Conservation (phyloP, 2,113 vertebrate species). For the Microtus montanus region DNA sequence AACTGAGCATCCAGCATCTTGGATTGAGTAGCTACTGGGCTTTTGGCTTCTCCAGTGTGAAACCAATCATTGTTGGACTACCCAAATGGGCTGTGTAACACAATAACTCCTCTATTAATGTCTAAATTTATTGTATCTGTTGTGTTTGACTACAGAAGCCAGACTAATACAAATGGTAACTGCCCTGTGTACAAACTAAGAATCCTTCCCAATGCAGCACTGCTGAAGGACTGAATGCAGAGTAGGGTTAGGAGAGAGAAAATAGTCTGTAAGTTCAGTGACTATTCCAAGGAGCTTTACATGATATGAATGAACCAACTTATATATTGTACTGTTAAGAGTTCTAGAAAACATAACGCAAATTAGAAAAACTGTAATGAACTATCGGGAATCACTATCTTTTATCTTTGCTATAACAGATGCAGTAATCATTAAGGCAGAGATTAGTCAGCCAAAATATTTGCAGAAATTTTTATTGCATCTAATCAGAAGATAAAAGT, state of each 20-base stretch:
- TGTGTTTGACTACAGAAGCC: neutral
- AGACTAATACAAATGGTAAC: too few species aligned
- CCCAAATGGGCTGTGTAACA: too few species aligned
- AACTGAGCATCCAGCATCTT: neutral
- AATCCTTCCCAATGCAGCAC: neutral
- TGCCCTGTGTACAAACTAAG: neutral
- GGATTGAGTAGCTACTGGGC: neutral
- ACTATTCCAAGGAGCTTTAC: constrained; percentile 1
- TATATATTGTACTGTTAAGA: neutral
- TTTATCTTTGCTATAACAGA: neutral
- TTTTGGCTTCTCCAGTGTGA: neutral
- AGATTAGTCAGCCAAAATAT: constrained; percentile 60
- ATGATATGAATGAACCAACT: neutral
- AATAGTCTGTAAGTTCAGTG: neutral
- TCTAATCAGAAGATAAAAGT: constrained; percentile 51
- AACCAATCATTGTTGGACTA: neutral
- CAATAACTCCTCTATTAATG: neutral
- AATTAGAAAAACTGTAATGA: neutral
- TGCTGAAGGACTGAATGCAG: neutral
- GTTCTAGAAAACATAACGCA: neutral
- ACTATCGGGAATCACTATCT: neutral
- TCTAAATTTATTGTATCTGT: neutral
- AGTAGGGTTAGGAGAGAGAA: neutral
- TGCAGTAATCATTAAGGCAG: neutral
- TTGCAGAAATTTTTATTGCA: constrained; percentile 50